These are phyloP conservation scores for Psittacara wagleri DNA, from an alignment of 2,113 vertebrate genomes.

Conservation along the genomic window DNA sequence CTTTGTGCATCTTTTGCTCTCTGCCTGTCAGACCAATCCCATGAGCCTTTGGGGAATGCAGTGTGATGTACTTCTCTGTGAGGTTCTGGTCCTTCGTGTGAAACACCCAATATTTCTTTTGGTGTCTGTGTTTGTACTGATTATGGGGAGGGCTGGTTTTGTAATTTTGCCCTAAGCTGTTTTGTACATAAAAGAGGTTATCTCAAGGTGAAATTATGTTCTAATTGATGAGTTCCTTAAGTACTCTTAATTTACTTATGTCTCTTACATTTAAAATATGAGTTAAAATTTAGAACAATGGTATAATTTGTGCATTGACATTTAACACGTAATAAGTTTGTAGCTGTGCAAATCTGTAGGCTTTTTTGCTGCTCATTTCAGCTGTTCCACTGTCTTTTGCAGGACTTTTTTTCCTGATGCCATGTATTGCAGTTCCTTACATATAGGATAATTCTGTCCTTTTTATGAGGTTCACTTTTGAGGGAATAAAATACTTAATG, in stretches of 20 bases:
- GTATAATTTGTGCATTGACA: not conserved
- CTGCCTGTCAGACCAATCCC: not conserved
- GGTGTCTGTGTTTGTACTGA: not conserved
- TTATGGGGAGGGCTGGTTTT: not conserved
- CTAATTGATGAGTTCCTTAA: not conserved
- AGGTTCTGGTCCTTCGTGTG: not conserved
- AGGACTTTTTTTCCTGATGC: not conserved
- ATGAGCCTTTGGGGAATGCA: not conserved
- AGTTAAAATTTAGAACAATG: not conserved
- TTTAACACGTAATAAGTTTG: not conserved
- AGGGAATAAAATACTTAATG: conserved; percentile 4
- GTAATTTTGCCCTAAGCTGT: not conserved
- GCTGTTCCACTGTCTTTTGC: not conserved
- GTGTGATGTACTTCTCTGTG: not conserved
- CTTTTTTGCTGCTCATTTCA: not conserved
- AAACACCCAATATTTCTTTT: not conserved
- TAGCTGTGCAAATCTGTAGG: not conserved
- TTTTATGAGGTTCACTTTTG: not conserved
- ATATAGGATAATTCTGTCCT: not conserved
- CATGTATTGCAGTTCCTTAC: not conserved
- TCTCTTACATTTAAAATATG: not conserved
- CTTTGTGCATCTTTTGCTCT: not conserved
- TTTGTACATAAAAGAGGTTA: not conserved
- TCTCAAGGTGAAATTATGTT: not conserved
- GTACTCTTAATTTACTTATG: accelerated